Evolutionary conservation across 2,113 vertebrate genomes (phyloP).

Genomic region (Takifugu bimaculatus): DNA sequence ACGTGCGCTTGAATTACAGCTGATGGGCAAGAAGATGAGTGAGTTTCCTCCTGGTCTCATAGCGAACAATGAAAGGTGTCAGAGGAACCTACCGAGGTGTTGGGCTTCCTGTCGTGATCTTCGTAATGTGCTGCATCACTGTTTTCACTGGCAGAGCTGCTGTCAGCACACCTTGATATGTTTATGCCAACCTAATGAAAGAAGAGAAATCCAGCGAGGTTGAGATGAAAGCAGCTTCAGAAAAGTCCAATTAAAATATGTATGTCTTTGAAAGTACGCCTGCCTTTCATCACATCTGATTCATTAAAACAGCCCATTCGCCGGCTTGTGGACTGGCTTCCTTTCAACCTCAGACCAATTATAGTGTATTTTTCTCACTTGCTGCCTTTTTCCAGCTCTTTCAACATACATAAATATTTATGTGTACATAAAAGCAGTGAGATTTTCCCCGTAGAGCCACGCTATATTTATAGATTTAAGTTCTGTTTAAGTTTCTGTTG

Average conservation of each 20-base stretch:
- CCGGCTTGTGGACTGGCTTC: conserved; percentile 45
- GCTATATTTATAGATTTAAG: neutral
- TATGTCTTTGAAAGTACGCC: conserved; percentile 58
- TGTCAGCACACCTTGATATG: conserved; percentile 30
- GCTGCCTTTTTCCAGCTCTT: neutral
- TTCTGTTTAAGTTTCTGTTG: neutral
- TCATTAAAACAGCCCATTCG: conserved; percentile 57
- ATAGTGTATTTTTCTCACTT: conserved; percentile 20
- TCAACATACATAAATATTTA: neutral
- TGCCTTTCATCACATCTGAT: conserved; percentile 61
- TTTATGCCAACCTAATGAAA: conserved; percentile 34
- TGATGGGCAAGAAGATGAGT: neutral
- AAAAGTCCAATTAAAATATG: conserved; percentile 66
- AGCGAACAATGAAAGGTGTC: too few relatives aligned
- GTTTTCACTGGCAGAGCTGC: neutral
- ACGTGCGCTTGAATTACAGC: neutral
- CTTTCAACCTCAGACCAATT: conserved; percentile 65
- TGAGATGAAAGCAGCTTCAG: conserved; percentile 47
- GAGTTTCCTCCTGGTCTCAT: neutral
- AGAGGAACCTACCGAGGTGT: too few relatives aligned
- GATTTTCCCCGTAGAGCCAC: neutral
- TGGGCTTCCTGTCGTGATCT: too few relatives aligned
- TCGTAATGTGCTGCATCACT: too few relatives aligned
- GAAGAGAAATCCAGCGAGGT: conserved; percentile 30
- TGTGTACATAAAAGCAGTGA: neutral